These are phyloP conservation scores for Craterocephalus amniculus DNA, from an alignment of 2,797 vertebrate species.

Conservation along the genomic window DNA sequence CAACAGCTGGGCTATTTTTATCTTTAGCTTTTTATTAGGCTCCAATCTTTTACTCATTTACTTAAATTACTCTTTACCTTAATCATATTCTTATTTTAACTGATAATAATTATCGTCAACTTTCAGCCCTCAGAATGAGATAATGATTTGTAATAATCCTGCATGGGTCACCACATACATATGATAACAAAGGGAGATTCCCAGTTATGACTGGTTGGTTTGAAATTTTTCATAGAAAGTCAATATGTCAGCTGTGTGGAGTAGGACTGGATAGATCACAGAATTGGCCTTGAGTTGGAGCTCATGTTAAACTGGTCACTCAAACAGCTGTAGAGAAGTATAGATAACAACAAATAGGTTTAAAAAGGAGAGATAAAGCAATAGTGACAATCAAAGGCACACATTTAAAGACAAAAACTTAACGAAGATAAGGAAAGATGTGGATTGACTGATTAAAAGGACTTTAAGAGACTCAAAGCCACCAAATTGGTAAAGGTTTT, in stretches of 20 bases:
- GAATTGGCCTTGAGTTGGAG: background rate
- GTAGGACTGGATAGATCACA: background rate
- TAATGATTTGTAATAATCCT: background rate
- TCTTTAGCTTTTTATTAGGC: background rate
- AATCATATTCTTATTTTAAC: background rate
- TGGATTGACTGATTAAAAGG: background rate
- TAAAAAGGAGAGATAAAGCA: background rate
- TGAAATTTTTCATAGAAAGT: background rate
- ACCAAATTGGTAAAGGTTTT: background rate
- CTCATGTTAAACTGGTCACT: background rate
- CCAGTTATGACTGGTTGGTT: background rate
- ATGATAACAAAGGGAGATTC: background rate
- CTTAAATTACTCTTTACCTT: background rate
- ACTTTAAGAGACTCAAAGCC: background rate
- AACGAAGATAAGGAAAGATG: background rate
- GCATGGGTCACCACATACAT: background rate
- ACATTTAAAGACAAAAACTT: background rate
- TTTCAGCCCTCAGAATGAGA: background rate
- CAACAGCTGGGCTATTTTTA: conserved; percentile 36
- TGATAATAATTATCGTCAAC: background rate
- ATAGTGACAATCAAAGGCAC: background rate
- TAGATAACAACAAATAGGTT: background rate
- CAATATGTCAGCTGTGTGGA: background rate
- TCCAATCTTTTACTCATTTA: too few relatives aligned
- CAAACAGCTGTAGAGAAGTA: background rate